Evolutionary conservation across 2,888 invertebrate species (phyloP).

Genomic region (Nasonovia ribisnigri): DNA sequence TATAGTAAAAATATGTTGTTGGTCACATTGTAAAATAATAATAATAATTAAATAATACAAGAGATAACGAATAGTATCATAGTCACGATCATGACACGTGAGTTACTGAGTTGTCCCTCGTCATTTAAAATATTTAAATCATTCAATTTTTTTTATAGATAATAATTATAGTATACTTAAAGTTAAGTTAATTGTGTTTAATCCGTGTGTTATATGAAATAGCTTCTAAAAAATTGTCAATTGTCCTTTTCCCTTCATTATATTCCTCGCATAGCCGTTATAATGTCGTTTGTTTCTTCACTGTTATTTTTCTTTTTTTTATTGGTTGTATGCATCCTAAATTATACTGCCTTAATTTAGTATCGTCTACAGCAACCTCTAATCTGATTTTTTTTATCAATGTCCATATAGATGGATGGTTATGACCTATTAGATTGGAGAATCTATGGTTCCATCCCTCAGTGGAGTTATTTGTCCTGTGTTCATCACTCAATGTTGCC

Average conservation of each 20-base stretch:
- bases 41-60: no score
- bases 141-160: no score
- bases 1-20: no score
- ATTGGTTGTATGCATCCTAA: background rate
- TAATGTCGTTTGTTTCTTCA: background rate
- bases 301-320: background rate
- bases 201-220: background rate
- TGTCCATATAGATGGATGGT: background rate
- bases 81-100: no score
- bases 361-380: background rate
- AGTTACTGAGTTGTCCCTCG: no score
- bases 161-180: background rate
- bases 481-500: background rate
- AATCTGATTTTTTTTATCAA: background rate
- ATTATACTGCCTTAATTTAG: background rate
- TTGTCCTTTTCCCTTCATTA: background rate
- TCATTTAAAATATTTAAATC: no score
- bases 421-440: background rate
- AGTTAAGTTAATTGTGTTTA: background rate
- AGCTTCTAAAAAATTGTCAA: background rate
- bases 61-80: no score
- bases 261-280: background rate
- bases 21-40: no score
- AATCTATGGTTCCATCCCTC: background rate
- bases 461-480: background rate